Conservation (phyloP, 2,113 vertebrate genomes). For the Corvus hawaiiensis region DNA sequence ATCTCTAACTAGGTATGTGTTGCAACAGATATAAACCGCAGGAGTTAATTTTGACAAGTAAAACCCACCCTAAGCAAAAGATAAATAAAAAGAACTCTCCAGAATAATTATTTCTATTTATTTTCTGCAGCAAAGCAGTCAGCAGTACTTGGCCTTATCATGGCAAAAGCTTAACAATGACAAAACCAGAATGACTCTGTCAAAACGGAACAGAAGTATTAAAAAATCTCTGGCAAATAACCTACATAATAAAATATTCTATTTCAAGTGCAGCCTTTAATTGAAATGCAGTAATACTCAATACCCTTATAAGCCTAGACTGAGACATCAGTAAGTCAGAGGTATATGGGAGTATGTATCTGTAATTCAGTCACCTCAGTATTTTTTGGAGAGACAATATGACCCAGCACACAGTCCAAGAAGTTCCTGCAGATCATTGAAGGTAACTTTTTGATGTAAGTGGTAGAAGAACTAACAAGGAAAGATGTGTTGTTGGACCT, state of each 20-base stretch:
- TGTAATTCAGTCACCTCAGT: background rate
- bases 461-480: background rate
- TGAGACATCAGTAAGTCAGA: background rate
- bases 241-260: background rate
- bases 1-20: background rate
- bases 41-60: background rate
- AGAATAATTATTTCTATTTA: background rate
- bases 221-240: background rate
- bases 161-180: background rate
- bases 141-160: background rate
- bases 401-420: background rate
- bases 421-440: background rate
- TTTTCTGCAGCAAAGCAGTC: background rate
- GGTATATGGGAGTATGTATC: accelerated
- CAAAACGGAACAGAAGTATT: background rate
- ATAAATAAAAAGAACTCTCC: background rate
- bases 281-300: background rate
- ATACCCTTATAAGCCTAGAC: background rate
- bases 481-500: background rate
- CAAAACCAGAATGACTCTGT: background rate
- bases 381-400: background rate
- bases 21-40: background rate
- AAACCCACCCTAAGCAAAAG: background rate
- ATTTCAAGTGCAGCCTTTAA: background rate
- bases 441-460: background rate